Evolutionary conservation across 2,113 vertebrate genomes (phyloP), one percentile per base, ranked within the genome.

Genomic region (Dissostichus mawsoni): DNA sequence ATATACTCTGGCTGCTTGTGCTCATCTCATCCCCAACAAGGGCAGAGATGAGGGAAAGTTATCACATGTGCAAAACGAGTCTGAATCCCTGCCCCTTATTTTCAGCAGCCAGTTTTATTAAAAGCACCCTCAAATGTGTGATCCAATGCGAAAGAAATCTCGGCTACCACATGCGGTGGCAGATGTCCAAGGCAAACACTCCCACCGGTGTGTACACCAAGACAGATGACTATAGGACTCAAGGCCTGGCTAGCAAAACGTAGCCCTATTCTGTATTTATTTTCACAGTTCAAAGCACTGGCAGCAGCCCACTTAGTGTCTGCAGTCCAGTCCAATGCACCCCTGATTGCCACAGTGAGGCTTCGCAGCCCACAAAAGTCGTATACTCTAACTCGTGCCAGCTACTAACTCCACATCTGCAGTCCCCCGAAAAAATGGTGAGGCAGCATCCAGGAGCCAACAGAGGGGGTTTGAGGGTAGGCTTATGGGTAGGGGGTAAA

Each of bases 211-310:
- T 92, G 93, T 95, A 92, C 94, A 95, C 95, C 93, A 95, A 96
- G 96, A 95, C 95, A 95, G 96, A 96, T 89, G 93, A 94, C 92
- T 82, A 66, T 79, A 87, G 92, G 93, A 94, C 94, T 90, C 74
- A 68, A 93, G 91, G 91, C 91, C 95, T 92, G 88, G 90, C 96
- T 95, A 94, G 94, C 94, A 94, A 93, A 95, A 94, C 96, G 89
- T 93, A 89, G 91, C 95, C 93, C 95, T 95, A 95, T 96, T 96
- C 95, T 92, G 91, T 96, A 94, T 97, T 97, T 97, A 97, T 97
- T 96, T 97, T 97, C 95, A 83, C 88, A 96, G 96, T 97, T 98
- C 96, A 98, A 97, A 98, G 97, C 87, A 65, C 94, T 97, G 96
- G 96, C 96, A 96, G 92, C 74, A 80, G 90, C 92, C 85, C 85